Conservation (phyloP, 2,888 invertebrate genomes). For the Troides helena region DNA sequence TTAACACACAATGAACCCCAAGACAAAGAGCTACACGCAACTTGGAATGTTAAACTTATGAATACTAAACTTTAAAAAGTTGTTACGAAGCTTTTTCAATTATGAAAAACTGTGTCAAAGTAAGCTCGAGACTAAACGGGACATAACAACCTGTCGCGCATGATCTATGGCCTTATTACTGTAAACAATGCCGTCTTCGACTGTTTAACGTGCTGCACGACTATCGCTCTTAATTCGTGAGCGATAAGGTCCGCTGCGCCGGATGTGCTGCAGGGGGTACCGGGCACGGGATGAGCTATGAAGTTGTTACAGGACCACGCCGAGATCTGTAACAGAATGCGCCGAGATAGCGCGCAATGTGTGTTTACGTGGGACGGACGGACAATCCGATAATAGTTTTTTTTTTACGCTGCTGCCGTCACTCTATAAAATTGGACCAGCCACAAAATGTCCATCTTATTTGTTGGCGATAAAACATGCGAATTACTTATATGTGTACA, state of each 20-base stretch:
- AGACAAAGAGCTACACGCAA: too few relatives aligned
- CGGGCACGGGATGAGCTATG: slow-evolving; percentile 49
- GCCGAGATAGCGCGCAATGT: slow-evolving; percentile 60
- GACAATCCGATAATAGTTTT: slow-evolving; percentile 57
- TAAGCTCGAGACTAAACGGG: slow-evolving; percentile 60
- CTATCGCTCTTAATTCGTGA: slow-evolving; percentile 26
- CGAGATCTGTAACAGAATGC: slow-evolving; percentile 62
- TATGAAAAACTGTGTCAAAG: slow-evolving; percentile 39
- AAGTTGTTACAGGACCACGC: slow-evolving; percentile 50
- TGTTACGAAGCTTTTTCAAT: slow-evolving; percentile 27
- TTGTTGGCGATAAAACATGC: too few relatives aligned
- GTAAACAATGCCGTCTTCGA: slow-evolving; percentile 53
- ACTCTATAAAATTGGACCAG: background rate
- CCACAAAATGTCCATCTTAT: too few relatives aligned
- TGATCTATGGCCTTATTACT: slow-evolving; percentile 68
- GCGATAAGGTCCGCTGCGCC: slow-evolving; percentile 35
- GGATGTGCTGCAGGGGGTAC: slow-evolving; percentile 8
- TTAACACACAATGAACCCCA: too few relatives aligned
- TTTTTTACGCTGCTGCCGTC: slow-evolving; percentile 37
- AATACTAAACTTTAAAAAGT: slow-evolving; percentile 14
- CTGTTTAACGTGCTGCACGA: background rate
- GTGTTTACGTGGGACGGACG: slow-evolving; percentile 63
- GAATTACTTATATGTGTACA: too few relatives aligned
- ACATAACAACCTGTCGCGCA: slow-evolving; percentile 65
- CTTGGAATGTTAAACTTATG: slow-evolving; percentile 7